These are phyloP conservation scores for Glyptemys insculpta DNA, from an alignment of 2,797 vertebrate genomes.

Conservation along the genomic window DNA sequence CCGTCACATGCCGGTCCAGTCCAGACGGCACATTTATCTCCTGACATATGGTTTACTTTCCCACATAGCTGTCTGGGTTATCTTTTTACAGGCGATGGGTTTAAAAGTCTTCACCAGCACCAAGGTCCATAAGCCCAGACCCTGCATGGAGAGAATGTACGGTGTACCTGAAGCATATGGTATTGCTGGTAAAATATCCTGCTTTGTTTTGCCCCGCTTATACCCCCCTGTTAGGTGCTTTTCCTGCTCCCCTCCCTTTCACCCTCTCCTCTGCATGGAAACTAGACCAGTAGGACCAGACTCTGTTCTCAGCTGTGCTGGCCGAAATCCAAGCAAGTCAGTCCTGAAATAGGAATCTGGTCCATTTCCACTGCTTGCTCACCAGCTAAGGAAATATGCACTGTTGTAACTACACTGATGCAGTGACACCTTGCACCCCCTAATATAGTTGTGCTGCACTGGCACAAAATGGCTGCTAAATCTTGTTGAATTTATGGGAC, in stretches of 20 bases:
- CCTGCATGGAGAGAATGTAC: neutral
- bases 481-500: neutral
- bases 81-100: neutral
- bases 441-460: neutral
- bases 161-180: too few species aligned
- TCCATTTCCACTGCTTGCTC: neutral
- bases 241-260: neutral
- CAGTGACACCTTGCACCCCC: neutral
- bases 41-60: neutral
- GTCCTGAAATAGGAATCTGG: neutral
- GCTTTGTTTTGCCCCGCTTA: neutral
- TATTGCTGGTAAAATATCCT: too few species aligned
- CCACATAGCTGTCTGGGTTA: neutral
- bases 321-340: neutral
- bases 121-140: neutral
- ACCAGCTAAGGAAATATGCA: neutral
- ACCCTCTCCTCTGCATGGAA: neutral
- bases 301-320: neutral
- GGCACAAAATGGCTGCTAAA: neutral
- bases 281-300: neutral
- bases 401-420: neutral
- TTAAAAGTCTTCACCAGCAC: neutral
- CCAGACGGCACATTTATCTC: accelerated
- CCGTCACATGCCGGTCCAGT: neutral
- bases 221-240: neutral